Evolutionary conservation across 2,113 vertebrate genomes (phyloP).

Genomic region (Phoxinus phoxinus): DNA sequence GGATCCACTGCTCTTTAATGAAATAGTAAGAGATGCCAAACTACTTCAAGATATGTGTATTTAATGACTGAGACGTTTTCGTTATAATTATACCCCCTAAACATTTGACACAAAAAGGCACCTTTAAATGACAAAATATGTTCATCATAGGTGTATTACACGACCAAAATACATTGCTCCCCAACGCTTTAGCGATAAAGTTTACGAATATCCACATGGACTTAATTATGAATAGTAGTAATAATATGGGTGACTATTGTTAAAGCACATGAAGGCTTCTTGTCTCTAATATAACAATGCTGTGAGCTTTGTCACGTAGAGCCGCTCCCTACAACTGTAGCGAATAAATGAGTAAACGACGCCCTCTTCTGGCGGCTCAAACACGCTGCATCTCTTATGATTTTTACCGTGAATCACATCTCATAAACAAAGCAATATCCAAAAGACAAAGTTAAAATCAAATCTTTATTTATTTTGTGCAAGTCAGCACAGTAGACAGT

Average conservation of each 20-base stretch:
- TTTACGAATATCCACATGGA: not conserved
- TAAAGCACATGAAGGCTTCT: not conserved
- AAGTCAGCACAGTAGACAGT: constrained; percentile 68
- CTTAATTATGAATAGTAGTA: not conserved
- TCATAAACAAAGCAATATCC: not conserved
- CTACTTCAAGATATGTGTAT: too few species aligned
- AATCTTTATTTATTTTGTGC: constrained; percentile 76
- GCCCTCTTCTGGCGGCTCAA: not conserved
- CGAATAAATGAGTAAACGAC: not conserved
- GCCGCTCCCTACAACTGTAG: constrained; percentile 1
- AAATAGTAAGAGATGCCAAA: too few species aligned
- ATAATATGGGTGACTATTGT: not conserved
- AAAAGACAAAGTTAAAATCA: constrained; percentile 49
- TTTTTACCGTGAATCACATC: too few species aligned
- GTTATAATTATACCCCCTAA: too few species aligned
- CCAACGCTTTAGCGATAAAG: too few species aligned
- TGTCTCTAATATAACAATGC: not conserved
- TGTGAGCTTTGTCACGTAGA: constrained; percentile 14
- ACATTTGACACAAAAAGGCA: not conserved
- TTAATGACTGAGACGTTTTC: too few species aligned
- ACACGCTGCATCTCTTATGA: not conserved
- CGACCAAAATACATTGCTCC: not conserved
- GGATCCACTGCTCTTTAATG: not conserved
- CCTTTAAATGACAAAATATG: not conserved
- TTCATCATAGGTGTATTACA: not conserved